Evolutionary conservation across 2,797 vertebrate species (phyloP).

Genomic region (Hephaestus fuliginosus): DNA sequence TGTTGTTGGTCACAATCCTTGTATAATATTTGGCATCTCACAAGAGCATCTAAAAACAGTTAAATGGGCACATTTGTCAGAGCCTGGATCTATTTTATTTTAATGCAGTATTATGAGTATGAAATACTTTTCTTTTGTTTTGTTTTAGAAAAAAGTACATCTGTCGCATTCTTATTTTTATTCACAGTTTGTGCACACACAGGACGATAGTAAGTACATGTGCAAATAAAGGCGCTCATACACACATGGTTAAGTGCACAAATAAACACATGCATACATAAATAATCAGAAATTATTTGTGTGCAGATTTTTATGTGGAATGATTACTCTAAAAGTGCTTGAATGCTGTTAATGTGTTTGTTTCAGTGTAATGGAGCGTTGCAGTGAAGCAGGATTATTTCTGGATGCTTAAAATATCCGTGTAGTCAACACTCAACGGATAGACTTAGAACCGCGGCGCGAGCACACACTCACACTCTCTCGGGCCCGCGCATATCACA

Average conservation of each 20-base stretch:
- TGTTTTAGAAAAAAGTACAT: neutral
- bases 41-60: slow-evolving; percentile 16
- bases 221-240: neutral
- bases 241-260: slow-evolving; percentile 1
- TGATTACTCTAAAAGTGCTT: slow-evolving; percentile 8
- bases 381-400: slow-evolving; percentile 57
- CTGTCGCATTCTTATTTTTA: neutral
- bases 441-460: slow-evolving; percentile 24
- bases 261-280: neutral
- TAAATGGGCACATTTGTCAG: slow-evolving; percentile 25
- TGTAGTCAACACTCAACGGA: slow-evolving; percentile 33
- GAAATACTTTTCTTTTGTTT: slow-evolving; percentile 1
- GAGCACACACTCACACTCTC: slow-evolving; percentile 31
- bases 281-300: neutral
- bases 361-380: slow-evolving; percentile 58
- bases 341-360: slow-evolving; percentile 37
- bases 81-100: slow-evolving; percentile 12
- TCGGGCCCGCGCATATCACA: slow-evolving; percentile 40
- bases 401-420: slow-evolving; percentile 42
- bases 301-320: slow-evolving; percentile 10
- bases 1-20: slow-evolving; percentile 11
- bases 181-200: slow-evolving; percentile 5
- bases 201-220: neutral
- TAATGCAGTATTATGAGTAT: neutral
- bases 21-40: neutral